Percentiles rank a stretch among this genome's conserved stretches.
These are phyloP conservation scores for Phrynocephalus guinanensis DNA, from an alignment of 2,797 vertebrate species.

Conservation along the genomic window DNA sequence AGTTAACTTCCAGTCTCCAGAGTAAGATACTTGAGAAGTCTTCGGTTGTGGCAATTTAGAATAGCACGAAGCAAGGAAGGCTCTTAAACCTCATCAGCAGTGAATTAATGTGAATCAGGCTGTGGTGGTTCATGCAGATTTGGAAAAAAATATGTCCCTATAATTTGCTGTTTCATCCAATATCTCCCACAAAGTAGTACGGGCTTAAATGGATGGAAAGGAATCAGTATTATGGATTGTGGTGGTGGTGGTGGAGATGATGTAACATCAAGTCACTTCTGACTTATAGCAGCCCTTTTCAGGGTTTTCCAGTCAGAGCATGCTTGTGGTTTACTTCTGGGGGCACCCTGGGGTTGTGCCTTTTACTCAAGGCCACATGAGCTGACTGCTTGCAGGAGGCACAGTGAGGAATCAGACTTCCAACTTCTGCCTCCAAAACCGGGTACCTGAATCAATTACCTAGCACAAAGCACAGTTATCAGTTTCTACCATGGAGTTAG, in stretches of 20 bases:
- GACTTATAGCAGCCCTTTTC: too few relatives aligned
- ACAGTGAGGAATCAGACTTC: too few relatives aligned
- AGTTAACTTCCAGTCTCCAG: background rate
- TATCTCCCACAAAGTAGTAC: too few relatives aligned
- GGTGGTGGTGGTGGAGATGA: background rate
- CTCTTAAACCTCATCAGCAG: background rate
- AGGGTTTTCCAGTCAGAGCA: too few relatives aligned
- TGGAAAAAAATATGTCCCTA: background rate
- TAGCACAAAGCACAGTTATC: too few relatives aligned
- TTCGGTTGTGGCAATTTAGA: background rate
- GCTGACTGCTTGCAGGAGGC: too few relatives aligned
- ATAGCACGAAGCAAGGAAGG: background rate
- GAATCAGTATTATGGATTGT: background rate
- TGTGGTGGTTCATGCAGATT: background rate
- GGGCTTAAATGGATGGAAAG: background rate
- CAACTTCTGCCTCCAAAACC: too few relatives aligned
- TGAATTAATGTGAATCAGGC: background rate
- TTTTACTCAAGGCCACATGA: too few relatives aligned
- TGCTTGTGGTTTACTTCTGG: too few relatives aligned
- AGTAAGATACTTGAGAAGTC: background rate
- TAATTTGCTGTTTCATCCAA: background rate
- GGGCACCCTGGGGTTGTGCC: too few relatives aligned
- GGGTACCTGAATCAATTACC: too few relatives aligned
- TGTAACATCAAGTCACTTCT: background rate
- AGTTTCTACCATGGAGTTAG: too few relatives aligned